Conservation (phyloP, 2,113 vertebrate species). For the Columba janthina region DNA sequence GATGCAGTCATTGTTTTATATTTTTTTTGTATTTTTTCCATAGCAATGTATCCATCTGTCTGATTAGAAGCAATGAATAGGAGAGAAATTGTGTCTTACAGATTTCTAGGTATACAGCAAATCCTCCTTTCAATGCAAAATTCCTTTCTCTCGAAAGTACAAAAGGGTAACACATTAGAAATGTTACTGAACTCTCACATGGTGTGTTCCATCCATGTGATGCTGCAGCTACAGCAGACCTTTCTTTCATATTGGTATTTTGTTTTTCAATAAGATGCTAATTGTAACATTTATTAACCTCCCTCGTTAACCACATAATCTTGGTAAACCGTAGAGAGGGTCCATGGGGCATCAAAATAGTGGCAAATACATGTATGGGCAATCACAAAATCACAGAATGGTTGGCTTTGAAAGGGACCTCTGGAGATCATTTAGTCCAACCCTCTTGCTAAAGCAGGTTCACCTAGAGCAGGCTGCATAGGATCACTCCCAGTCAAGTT, state of each 20-base stretch:
- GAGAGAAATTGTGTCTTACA: constrained; percentile 44
- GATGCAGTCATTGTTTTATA: constrained; percentile 72
- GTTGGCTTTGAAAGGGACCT: too few relatives aligned
- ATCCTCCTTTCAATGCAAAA: constrained; percentile 14
- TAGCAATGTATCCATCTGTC: constrained; percentile 72
- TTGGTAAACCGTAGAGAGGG: fast-evolving
- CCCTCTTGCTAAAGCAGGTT: too few relatives aligned
- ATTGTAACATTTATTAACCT: not conserved
- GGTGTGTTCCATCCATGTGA: not conserved
- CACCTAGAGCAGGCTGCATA: too few relatives aligned
- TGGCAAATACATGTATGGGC: not conserved
- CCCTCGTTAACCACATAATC: not conserved
- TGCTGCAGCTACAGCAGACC: not conserved
- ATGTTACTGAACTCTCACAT: not conserved
- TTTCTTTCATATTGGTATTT: not conserved
- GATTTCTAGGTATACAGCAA: constrained; percentile 15
- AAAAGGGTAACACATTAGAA: constrained; percentile 40
- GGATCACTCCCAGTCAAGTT: too few relatives aligned
- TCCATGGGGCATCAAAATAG: not conserved
- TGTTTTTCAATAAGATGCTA: not conserved
- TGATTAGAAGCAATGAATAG: constrained; percentile 70
- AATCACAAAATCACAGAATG: not conserved
- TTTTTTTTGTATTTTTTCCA: constrained; percentile 61
- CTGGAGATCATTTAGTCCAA: too few relatives aligned
- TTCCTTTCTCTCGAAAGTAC: constrained; percentile 3